Conservation (phyloP, 2,888 invertebrate species). For the Lysandra bellargus region DNA sequence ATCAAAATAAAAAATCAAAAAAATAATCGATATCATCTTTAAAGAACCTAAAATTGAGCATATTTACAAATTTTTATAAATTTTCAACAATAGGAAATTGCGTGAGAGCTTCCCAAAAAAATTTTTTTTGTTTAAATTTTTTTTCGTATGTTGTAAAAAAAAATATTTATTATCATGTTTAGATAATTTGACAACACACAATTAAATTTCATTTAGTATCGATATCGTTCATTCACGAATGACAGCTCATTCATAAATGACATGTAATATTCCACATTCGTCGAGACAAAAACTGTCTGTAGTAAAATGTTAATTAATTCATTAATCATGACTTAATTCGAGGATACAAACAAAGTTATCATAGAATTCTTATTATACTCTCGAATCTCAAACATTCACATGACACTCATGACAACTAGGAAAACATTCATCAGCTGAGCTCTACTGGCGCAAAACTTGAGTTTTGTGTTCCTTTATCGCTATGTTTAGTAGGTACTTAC, state of each 20-base stretch:
- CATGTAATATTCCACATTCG: not conserved
- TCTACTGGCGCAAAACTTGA: not conserved
- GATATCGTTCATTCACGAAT: not conserved
- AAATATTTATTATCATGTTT: too few species aligned
- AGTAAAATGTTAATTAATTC: slow-evolving; percentile 3
- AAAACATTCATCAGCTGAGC: not conserved
- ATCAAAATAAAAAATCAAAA: too few species aligned
- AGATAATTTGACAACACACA: too few species aligned
- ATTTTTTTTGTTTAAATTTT: too few species aligned
- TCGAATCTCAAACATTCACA: not conserved
- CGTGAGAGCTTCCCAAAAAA: too few species aligned
- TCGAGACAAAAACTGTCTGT: not conserved
- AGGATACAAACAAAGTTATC: not conserved
- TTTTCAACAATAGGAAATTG: too few species aligned
- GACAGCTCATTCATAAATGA: not conserved
- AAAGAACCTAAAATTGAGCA: too few species aligned
- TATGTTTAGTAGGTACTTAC: not conserved
- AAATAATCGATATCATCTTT: too few species aligned
- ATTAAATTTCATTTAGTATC: not conserved
- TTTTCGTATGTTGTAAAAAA: too few species aligned
- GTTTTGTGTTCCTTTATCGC: not conserved
- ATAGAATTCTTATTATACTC: not conserved
- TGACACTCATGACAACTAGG: not conserved
- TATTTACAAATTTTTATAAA: too few species aligned
- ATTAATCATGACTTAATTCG: not conserved